Percentiles rank a stretch among this genome's conserved stretches.
Evolutionary conservation across 2,113 vertebrate species (phyloP).

Genomic region (Acrocephalus arundinaceus): DNA sequence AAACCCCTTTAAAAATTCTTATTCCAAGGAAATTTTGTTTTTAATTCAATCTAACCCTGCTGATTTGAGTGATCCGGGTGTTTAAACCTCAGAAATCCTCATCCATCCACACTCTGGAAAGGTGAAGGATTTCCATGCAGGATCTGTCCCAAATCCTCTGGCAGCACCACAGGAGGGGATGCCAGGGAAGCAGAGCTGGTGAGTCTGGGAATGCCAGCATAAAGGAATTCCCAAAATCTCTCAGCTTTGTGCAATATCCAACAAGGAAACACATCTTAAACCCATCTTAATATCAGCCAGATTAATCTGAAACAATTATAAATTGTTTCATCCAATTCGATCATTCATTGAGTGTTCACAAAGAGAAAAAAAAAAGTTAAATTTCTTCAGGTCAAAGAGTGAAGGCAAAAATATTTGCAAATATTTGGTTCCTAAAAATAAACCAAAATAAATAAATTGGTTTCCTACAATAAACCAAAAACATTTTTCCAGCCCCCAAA

Average conservation of each 20-base stretch:
- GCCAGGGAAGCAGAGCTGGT: not conserved
- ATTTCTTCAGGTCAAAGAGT: not conserved
- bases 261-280: not conserved
- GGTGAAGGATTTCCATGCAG: not conserved
- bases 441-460: no score
- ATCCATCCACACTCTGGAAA: not conserved
- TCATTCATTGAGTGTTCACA: not conserved
- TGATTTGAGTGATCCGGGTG: not conserved
- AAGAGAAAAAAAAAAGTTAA: not conserved
- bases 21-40: not conserved
- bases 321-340: not conserved
- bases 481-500: not conserved
- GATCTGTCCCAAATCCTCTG: rapidly evolving
- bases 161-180: not conserved
- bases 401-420: not conserved
- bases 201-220: not conserved
- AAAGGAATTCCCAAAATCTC: not conserved
- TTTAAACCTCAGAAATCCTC: not conserved
- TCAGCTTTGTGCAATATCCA: not conserved
- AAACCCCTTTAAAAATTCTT: not conserved
- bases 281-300: not conserved
- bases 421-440: no score
- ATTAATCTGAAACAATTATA: not conserved
- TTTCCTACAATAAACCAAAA: not conserved
- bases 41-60: rapidly evolving